phyloP scores from a whole-genome alignment of 2,797 vertebrate species.

The Hydrocynus forskahlii region DNA sequence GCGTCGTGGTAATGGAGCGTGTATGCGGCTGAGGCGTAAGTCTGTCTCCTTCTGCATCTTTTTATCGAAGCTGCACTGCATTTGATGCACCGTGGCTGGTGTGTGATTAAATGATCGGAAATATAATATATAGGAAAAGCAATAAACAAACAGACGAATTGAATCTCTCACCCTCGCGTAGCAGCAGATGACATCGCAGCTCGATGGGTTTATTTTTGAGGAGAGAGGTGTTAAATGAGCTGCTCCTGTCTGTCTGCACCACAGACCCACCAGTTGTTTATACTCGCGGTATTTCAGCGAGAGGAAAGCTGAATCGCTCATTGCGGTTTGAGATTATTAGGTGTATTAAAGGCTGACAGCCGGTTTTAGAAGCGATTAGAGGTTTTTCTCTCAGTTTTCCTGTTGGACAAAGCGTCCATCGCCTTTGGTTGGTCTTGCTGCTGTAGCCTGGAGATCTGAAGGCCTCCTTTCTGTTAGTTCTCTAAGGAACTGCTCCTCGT shows the following conservation, averaged over 20 bases:
- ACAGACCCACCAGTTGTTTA: not conserved
- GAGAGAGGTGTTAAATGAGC: not conserved
- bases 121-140: not conserved
- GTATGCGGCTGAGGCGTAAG: constrained; percentile 50
- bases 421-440: constrained; percentile 23
- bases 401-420: constrained; percentile 12
- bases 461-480: constrained; percentile 6
- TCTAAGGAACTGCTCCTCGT: not conserved
- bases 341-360: not conserved
- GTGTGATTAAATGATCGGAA: too few relatives aligned
- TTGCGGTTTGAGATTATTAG: too few relatives aligned
- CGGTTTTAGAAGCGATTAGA: not conserved
- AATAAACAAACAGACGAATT: constrained; percentile 1
- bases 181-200: not conserved
- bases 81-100: not conserved
- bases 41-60: not conserved
- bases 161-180: not conserved
- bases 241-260: not conserved
- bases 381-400: constrained; percentile 12
- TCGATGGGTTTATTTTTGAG: not conserved
- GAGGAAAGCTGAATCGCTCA: not conserved
- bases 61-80: not conserved
- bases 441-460: not conserved
- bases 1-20: not conserved
- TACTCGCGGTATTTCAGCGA: not conserved